Conservation (phyloP, 2,797 vertebrate genomes). For the Sebastiscus albofasciatus region DNA sequence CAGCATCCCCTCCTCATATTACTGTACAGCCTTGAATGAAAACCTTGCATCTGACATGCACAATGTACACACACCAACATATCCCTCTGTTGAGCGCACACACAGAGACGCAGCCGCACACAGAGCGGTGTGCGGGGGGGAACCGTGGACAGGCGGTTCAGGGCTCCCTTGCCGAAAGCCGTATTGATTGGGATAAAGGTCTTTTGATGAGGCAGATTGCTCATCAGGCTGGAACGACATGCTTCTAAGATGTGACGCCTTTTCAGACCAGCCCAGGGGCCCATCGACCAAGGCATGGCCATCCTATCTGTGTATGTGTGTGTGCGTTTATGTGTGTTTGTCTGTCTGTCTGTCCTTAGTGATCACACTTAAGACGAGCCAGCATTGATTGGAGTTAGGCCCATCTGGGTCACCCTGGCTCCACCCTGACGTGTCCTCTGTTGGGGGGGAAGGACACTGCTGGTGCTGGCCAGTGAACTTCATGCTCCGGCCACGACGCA, state of each 20-base stretch:
- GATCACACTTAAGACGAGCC: conserved; percentile 72
- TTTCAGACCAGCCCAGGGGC: conserved; percentile 74
- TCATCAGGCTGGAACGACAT: conserved; percentile 84
- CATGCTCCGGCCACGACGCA: conserved; percentile 28
- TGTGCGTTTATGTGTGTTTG: conserved; percentile 5
- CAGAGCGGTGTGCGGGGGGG: conserved; percentile 27
- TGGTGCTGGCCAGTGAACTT: conserved; percentile 59
- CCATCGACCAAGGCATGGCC: conserved; percentile 72
- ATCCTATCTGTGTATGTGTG: conserved; percentile 35
- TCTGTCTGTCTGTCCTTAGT: conserved; percentile 58
- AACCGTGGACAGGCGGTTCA: conserved; percentile 43
- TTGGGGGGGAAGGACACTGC: conserved; percentile 45
- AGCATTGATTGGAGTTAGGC: conserved; percentile 73
- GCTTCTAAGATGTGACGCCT: conserved; percentile 80
- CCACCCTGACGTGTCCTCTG: conserved; percentile 61
- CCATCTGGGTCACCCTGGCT: conserved; percentile 59
- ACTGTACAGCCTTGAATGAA: conserved; percentile 12
- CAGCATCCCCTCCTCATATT: conserved; percentile 4
- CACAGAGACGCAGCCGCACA: conserved; percentile 23
- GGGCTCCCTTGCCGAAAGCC: conserved; percentile 73
- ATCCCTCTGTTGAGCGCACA: conserved; percentile 32
- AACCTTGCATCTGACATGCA: conserved; percentile 36
- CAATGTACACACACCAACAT: conserved; percentile 31
- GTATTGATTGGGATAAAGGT: conserved; percentile 85
- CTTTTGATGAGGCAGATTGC: conserved; percentile 85